Evolutionary conservation across 64 coral and sea anemone genomes (phyloP).

Genomic region (Montipora capricornis): DNA sequence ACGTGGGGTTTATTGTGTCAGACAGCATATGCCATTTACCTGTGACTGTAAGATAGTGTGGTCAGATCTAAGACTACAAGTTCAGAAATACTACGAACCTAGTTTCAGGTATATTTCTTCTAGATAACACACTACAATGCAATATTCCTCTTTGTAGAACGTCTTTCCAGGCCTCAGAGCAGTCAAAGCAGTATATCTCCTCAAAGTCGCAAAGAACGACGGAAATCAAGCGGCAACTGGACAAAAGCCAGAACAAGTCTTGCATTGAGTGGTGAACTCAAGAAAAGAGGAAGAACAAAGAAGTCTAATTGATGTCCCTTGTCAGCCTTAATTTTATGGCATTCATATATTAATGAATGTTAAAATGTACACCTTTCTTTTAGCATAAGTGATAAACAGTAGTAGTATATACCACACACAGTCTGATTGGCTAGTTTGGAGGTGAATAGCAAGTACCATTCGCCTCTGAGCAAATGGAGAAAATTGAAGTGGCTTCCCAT

Average conservation of each 20-base stretch:
- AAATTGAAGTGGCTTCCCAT: no score
- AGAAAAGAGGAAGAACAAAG: slow-evolving; percentile 25
- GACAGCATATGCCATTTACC: no score
- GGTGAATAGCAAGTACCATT: no score
- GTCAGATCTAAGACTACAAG: not conserved
- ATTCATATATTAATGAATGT: not conserved
- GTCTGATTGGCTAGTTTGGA: no score
- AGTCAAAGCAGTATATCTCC: slow-evolving; percentile 57
- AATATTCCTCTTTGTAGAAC: slow-evolving; percentile 47
- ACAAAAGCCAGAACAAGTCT: slow-evolving; percentile 65
- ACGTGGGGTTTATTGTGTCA: no score
- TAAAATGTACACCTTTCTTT: no score
- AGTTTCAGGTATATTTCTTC: not conserved
- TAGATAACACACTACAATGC: not conserved
- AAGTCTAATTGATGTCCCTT: not conserved
- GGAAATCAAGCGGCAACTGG: slow-evolving; percentile 70
- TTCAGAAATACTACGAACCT: not conserved
- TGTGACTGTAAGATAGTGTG: no score
- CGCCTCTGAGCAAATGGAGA: no score
- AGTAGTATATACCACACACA: no score
- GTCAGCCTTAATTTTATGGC: not conserved
- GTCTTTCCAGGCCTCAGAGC: slow-evolving; percentile 71
- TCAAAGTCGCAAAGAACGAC: slow-evolving; percentile 70
- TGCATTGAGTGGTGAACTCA: slow-evolving; percentile 73
- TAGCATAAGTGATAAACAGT: no score